Evolutionary conservation across 2,797 vertebrate genomes (phyloP).

Genomic region (Apodemus agrarius): DNA sequence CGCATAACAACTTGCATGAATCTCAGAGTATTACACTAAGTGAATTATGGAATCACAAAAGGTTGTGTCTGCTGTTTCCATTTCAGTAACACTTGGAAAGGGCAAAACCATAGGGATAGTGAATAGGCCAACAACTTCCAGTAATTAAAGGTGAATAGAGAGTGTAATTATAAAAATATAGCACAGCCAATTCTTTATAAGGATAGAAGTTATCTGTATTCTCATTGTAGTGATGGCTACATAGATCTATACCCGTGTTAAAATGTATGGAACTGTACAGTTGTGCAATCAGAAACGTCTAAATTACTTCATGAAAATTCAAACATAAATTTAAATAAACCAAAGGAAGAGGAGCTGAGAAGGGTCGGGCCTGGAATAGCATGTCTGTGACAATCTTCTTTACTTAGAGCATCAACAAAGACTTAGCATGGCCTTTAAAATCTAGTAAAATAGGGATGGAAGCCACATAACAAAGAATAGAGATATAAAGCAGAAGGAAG

Average conservation of each 20-base stretch:
- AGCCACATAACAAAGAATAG: neutral
- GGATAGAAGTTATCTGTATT: neutral
- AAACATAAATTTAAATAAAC: neutral
- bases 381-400: neutral
- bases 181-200: neutral
- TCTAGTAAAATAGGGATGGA: neutral
- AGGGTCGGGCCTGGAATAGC: neutral
- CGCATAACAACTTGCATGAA: neutral
- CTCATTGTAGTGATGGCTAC: neutral
- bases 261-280: neutral
- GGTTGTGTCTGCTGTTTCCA: neutral
- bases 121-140: neutral
- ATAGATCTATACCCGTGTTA: neutral
- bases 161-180: neutral
- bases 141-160: neutral
- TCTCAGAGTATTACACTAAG: neutral
- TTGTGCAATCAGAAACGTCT: neutral
- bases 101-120: neutral
- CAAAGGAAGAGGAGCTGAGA: neutral
- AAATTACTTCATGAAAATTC: neutral
- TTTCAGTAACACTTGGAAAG: neutral
- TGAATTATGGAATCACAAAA: neutral
- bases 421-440: neutral
- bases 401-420: neutral
- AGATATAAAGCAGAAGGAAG: neutral